Evolutionary conservation across 2,797 vertebrate genomes (phyloP), one percentile per base, ranked within the genome.

Genomic region (Mormyrops boulengeri): DNA sequence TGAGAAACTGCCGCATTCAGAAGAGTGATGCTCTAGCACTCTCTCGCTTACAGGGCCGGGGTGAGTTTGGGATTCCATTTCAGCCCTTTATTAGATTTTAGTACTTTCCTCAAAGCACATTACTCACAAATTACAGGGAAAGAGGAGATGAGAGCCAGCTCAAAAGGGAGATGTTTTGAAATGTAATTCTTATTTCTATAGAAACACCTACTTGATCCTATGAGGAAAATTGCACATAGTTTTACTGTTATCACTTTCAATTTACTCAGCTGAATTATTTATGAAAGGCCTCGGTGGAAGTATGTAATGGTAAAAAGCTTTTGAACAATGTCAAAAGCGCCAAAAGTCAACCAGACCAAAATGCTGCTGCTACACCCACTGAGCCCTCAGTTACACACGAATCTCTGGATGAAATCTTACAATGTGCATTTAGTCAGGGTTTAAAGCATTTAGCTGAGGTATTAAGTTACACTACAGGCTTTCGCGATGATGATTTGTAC

Each of bases 181-280:
- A 96, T 95, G 94, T 95, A 95, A 96, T 95, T 96, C 94, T 93
- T 95, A 94, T 95, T 96, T 94, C 94, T 95, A 96, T 94, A 95
- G 95, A 95, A 95, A 94, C 94, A 93, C 92, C 94, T 94, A 95
- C 96, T 96, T 96, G 95, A 96, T 96, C 96, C 94, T 94, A 94
- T 94, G 93, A 95, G 94, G 94, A 93, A 94, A 94, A 96, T 95
- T 93, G 94, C 94, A 95, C 94, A 96, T 95, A 95, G 95, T 96
- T 96, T 96, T 95, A 95, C 95, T 95, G 95, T 96, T 95, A 96
- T 96, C 95, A 95, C 95, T 95, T 96, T 96, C 95, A 96, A 95
- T 95, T 95, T 95, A 94, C 95, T 94, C 93, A 88, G 92, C 93
- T 96, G 95, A 97, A 97, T 96, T 96, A 97, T 96, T 96, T 96